Conservation (phyloP, 1,140 invertebrate genomes). For the Dreissena polymorpha region DNA sequence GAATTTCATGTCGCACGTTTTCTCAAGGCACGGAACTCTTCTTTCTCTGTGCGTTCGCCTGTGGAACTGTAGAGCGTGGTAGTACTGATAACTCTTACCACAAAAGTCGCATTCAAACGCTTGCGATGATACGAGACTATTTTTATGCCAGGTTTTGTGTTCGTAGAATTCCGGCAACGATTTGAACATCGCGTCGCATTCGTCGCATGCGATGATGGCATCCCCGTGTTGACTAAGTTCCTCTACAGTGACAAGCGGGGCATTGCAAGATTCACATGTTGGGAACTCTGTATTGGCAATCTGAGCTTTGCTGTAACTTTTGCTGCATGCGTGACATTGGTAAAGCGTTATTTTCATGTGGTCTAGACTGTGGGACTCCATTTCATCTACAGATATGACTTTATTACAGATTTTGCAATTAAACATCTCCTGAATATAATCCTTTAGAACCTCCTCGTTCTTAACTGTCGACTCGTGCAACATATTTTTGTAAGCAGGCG, state of each 20-base stretch:
- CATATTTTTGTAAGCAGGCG: background rate
- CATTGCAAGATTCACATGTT: constrained; percentile 39
- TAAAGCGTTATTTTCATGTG: constrained; percentile 55
- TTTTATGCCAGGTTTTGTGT: constrained; percentile 47
- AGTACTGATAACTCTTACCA: constrained; percentile 45
- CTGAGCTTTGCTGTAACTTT: constrained; percentile 47
- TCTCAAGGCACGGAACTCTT: constrained; percentile 47
- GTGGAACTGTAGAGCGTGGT: constrained; percentile 37
- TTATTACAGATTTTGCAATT: constrained; percentile 71
- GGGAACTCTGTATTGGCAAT: background rate
- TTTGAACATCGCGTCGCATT: constrained; percentile 51
- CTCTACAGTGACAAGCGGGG: constrained; percentile 2
- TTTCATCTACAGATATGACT: constrained; percentile 66
- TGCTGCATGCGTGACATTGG: constrained; percentile 57
- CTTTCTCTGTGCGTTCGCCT: constrained; percentile 28
- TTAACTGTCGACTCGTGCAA: background rate
- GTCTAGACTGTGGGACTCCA: constrained; percentile 59
- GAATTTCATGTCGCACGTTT: constrained; percentile 57
- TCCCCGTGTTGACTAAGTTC: constrained; percentile 8
- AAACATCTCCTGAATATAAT: constrained; percentile 69
- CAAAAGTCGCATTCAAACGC: constrained; percentile 52
- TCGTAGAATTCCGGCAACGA: constrained; percentile 51
- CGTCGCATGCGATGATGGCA: constrained; percentile 44
- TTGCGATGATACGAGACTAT: constrained; percentile 13
- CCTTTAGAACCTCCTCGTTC: constrained; percentile 26